Evolutionary conservation across 2,113 vertebrate genomes (phyloP), one percentile per base, ranked within the genome.

Genomic region (Agelaius tricolor): DNA sequence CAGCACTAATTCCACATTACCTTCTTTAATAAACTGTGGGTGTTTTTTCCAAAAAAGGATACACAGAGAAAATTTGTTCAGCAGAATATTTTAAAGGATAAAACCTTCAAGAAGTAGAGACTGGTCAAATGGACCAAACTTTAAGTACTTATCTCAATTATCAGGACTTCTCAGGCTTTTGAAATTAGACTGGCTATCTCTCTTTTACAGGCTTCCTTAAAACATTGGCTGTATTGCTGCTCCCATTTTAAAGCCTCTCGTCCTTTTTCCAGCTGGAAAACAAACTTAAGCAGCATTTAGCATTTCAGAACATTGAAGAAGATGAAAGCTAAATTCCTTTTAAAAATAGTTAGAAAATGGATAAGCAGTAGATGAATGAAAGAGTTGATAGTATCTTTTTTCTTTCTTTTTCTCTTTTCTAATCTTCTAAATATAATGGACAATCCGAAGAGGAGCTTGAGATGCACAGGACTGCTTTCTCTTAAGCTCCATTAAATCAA

Each of bases 401-500:
- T 74, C 20, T 39, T 87, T 79, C 18, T 59, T 75, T 58, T 41
- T 7, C 30, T 74, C 12, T 62, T 71, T 61, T 91, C 66, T 23
- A 58, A 54, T 87, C 41, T 69, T 88, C 47, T 37, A 51, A 93
- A 59, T 74, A 49, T 59, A 87, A 59, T 84, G 54, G 17, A 75
- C n/a, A 14, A 78, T 66, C 10, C 13, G 54, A 59, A 77, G 35
- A 77, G 28, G 61, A 90, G 16, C 11, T 39, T 37, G 58, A 39
- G 26, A 59, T 62, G 16, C 35, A 63, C 15, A 81, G 37, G 86
- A 91, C 16, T 93, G 6, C 13, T 87, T 21, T 92, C 35, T 59
- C 55, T 84, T 72, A 89, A 91, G 41, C 17, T 72, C 41, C 55
- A 75, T 67, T 94, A 84, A 89, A 92, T 84, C 84, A 94, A 58